Base-by-base conservation (phyloP, 1,140 invertebrate genomes). In the Bombus difficillimus region DNA sequence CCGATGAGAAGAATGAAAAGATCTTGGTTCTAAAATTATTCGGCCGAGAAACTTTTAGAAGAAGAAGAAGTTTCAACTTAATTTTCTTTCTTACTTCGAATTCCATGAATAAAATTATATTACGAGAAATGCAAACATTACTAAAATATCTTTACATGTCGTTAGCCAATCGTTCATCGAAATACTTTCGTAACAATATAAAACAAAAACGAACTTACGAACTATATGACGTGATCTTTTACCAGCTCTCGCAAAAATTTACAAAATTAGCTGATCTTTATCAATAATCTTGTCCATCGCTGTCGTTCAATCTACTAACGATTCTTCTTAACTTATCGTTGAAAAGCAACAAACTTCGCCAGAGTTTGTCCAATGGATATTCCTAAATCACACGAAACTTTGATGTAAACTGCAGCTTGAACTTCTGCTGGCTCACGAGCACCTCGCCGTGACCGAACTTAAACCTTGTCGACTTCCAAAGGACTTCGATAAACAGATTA, bases 401-500 rank as follows among this genome's bases (percentile, higher is more conserved):
- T 28, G 37, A 3, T 9, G 66, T 18, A 37, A 71, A 71, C 68
- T 39, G 68, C 68, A 71, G 69, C 37, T n/a, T 8, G 28, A 72
- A 72, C 25, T 72, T 72, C 5, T 6, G 12, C 5, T 1, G 25
- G 37, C 41, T 71, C 34, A 22, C 66, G 34, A 69, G 22, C 68
- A 10, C 2, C 22, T 69, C 32, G 34, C 13, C 18, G 47, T 53
- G 25, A 4, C 28, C 37, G 4, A n/a, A 72, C 69, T 69, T 69
- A 69, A 37, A 41, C 28, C 25, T 41, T 13, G 37, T 6, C 37
- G 69, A 72, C 28, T 72, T 72, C 13, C 12, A 37, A 13, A 72
- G 69, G 39, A 72, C 69, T 72, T 72, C 13, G 69, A 72, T 72
- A 74, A 74, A 34, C 41, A 32, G n/a, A 47, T 74, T 34, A 53